phyloP scores from a whole-genome alignment of 2,113 vertebrate genomes.

The Noturus placidus region DNA sequence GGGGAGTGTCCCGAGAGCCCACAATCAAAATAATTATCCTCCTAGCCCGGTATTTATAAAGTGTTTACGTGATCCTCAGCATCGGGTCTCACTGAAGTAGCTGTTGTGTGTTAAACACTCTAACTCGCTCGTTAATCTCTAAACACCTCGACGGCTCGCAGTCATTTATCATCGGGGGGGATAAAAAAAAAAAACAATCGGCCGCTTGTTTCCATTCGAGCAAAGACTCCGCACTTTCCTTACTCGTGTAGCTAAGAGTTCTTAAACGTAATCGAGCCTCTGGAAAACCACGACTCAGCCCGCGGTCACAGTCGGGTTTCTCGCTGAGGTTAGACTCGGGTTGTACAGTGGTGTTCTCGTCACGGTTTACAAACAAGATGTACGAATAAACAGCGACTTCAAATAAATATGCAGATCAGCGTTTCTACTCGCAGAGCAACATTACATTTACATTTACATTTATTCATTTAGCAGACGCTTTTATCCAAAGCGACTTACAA shows the following conservation, averaged over 20 bases:
- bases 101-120: constrained; percentile 63
- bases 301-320: constrained; percentile 11
- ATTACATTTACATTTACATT: no score
- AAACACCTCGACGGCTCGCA: constrained; percentile 51
- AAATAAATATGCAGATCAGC: neutral
- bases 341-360: neutral
- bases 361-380: constrained; percentile 4
- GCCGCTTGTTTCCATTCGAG: constrained; percentile 14
- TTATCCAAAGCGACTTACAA: no score
- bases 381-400: neutral
- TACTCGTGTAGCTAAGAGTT: neutral
- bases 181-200: neutral
- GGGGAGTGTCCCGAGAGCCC: constrained; percentile 69
- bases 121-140: constrained; percentile 55
- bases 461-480: no score
- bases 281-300: constrained; percentile 7
- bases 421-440: neutral
- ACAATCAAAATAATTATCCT: constrained; percentile 79
- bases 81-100: constrained; percentile 58
- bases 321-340: neutral
- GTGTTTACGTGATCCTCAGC: constrained; percentile 72
- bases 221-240: neutral
- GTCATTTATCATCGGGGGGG: constrained; percentile 49
- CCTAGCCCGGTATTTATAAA: constrained; percentile 73
- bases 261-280: neutral